A percentile compares a stretch with the other conserved stretches of the same genome.
Evolutionary conservation across 2,797 vertebrate species (phyloP).

Genomic region (Sebastes hopkinsi): DNA sequence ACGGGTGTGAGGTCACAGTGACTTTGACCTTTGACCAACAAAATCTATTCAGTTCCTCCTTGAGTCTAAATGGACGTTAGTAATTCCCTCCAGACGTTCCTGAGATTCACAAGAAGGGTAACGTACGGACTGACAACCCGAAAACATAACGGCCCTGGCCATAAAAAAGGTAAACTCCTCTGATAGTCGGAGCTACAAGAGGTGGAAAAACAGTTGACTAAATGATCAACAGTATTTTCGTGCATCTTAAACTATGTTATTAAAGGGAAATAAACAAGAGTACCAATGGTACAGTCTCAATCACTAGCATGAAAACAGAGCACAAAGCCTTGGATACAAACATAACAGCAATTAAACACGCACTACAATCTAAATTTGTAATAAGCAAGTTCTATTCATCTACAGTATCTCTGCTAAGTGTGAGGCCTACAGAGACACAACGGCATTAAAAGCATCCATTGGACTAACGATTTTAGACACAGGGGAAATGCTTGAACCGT

Average conservation of each 20-base stretch:
- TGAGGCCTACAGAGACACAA: slow-evolving; percentile 24
- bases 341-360: neutral
- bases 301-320: neutral
- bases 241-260: neutral
- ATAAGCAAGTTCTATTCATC: neutral
- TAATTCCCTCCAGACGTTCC: too few species aligned
- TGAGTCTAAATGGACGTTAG: too few species aligned
- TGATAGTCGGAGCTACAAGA: neutral
- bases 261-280: neutral
- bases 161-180: neutral
- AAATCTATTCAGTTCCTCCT: too few species aligned
- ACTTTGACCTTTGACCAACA: too few species aligned
- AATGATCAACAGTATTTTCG: neutral
- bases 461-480: slow-evolving; percentile 53
- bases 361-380: neutral
- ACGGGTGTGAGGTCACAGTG: too few species aligned
- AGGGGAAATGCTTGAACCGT: slow-evolving; percentile 53
- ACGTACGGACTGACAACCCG: neutral
- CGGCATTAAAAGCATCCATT: slow-evolving; percentile 49
- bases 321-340: neutral
- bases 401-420: neutral
- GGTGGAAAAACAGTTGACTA: neutral
- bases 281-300: neutral
- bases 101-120: neutral
- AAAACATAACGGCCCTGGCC: too few species aligned